Percentiles rank a stretch among this genome's conserved stretches.
Conservation (phyloP, 2,888 invertebrate species). For the Hirudinaria manillensis region DNA sequence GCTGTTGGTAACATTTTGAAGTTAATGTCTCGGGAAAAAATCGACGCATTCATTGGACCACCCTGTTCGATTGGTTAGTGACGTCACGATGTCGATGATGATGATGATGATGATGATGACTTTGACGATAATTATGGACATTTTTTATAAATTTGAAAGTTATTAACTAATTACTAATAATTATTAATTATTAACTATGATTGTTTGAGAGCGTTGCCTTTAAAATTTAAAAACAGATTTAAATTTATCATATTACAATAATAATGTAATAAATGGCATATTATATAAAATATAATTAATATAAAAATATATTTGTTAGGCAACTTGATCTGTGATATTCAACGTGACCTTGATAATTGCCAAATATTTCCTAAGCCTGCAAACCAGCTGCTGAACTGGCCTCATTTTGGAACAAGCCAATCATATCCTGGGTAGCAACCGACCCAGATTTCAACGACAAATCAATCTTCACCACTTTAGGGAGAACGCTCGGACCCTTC, state of each 20-base stretch:
- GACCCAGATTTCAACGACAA: constrained; percentile 39
- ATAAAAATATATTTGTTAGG: too few species aligned
- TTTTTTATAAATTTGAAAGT: too few species aligned
- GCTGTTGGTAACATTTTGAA: constrained; percentile 38
- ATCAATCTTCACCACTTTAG: constrained; percentile 38
- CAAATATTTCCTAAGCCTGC: constrained; percentile 35
- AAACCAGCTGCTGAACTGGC: constrained; percentile 40
- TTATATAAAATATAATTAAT: too few species aligned
- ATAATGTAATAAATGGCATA: too few species aligned
- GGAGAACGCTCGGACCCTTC: constrained; percentile 40
- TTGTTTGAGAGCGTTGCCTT: too few species aligned
- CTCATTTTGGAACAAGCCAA: constrained; percentile 42
- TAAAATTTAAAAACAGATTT: too few species aligned
- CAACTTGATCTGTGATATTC: too few species aligned
- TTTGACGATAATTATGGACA: background rate
- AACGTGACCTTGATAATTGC: too few species aligned
- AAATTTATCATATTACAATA: too few species aligned
- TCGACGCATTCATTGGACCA: constrained; percentile 42
- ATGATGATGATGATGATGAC: background rate
- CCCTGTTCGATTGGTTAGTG: constrained; percentile 39
- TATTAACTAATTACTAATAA: too few species aligned
- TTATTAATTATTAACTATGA: too few species aligned
- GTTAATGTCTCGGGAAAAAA: constrained; percentile 32
- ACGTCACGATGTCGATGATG: background rate
- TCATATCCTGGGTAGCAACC: constrained; percentile 42